Conservation (phyloP, 1,140 invertebrate genomes). For the Pseudomyrmex concolor region DNA sequence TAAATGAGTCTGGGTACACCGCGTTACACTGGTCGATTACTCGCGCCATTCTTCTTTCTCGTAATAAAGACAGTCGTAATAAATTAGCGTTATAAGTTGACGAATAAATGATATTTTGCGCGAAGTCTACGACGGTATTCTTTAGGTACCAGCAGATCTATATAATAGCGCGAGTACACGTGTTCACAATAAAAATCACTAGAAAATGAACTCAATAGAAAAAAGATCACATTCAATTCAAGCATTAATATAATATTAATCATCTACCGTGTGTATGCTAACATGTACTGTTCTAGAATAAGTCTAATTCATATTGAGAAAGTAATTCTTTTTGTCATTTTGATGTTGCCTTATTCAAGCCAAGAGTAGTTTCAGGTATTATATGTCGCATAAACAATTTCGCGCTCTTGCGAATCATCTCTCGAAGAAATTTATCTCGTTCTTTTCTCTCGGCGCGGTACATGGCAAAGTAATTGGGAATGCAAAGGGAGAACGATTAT, state of each 20-base stretch:
- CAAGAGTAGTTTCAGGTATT: neutral
- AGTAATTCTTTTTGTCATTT: neutral
- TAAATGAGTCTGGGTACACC: slow-evolving; percentile 45
- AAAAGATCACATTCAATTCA: neutral
- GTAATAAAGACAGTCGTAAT: slow-evolving; percentile 18
- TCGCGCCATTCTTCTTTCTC: slow-evolving; percentile 38
- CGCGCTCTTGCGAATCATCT: neutral
- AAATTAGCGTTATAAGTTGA: slow-evolving; percentile 40
- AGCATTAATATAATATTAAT: neutral
- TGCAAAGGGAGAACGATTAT: slow-evolving; percentile 61
- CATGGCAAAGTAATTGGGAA: slow-evolving; percentile 56
- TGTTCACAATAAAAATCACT: neutral
- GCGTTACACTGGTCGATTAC: slow-evolving; percentile 45
- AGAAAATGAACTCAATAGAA: neutral
- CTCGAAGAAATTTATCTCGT: slow-evolving; percentile 9
- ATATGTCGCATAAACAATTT: neutral
- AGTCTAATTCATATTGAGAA: too few species aligned
- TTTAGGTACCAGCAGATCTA: neutral
- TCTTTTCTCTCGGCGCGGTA: slow-evolving; percentile 15
- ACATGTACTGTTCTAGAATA: too few species aligned
- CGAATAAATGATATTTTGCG: slow-evolving; percentile 35
- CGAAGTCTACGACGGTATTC: neutral
- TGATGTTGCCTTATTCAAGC: neutral
- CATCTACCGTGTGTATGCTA: neutral
- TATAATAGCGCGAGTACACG: too few species aligned